Evolutionary conservation across 2,797 vertebrate genomes (phyloP).

Genomic region (Tinamus major): DNA sequence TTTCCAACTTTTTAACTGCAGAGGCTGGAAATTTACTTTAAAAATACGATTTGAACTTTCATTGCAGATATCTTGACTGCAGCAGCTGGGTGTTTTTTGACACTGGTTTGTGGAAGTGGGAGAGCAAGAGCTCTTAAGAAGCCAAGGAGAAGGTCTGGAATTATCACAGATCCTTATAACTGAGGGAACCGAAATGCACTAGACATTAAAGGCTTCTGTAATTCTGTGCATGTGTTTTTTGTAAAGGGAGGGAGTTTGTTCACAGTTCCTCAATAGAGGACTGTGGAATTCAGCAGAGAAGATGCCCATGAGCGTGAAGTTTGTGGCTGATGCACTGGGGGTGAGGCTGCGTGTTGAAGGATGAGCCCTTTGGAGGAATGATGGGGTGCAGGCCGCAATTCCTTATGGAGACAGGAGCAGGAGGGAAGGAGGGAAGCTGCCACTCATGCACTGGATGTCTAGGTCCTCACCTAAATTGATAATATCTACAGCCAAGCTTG

Average conservation of each 20-base stretch:
- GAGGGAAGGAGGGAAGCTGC: neutral
- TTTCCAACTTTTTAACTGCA: constrained; percentile 42
- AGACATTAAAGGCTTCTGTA: neutral
- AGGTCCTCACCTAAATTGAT: neutral
- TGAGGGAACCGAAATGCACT: constrained; percentile 35
- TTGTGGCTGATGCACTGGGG: neutral
- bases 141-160: constrained; percentile 11
- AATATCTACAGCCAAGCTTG: neutral
- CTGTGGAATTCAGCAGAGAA: neutral
- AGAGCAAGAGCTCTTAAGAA: constrained; percentile 9
- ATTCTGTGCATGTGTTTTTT: neutral
- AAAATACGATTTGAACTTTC: constrained; percentile 52
- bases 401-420: neutral
- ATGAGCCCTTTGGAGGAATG: neutral
- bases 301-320: neutral
- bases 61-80: constrained; percentile 57
- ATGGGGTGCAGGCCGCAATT: neutral
- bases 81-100: constrained; percentile 57
- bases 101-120: constrained; percentile 16
- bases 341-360: rapidly evolving
- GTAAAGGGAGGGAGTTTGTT: neutral
- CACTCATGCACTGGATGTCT: neutral
- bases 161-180: constrained; percentile 16
- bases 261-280: neutral
- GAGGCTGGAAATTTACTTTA: constrained; percentile 50